phyloP scores from a whole-genome alignment of 2,113 vertebrate genomes.

The Tautogolabrus adspersus region DNA sequence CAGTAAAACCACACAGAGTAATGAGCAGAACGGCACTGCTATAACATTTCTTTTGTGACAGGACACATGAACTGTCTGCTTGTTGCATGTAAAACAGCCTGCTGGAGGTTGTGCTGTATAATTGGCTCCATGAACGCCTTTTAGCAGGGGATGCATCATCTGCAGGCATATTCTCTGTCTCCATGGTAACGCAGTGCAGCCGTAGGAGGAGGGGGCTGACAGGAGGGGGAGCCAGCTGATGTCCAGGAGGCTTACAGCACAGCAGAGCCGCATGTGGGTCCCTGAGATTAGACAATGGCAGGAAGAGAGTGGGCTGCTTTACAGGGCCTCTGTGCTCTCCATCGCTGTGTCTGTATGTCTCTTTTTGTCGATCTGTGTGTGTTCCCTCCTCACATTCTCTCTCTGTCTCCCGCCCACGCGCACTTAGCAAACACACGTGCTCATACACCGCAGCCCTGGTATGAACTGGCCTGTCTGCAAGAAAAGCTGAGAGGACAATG shows the following conservation, averaged over 20 bases:
- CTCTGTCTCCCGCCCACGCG: slow-evolving; percentile 13
- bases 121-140: slow-evolving; percentile 33
- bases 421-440: slow-evolving; percentile 15
- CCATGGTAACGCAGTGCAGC: slow-evolving; percentile 74
- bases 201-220: slow-evolving; percentile 28
- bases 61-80: too few species aligned
- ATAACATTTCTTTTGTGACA: too few species aligned
- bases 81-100: too few species aligned
- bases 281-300: slow-evolving; percentile 79
- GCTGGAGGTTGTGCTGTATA: background rate
- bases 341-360: slow-evolving; percentile 11
- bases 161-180: slow-evolving; percentile 59
- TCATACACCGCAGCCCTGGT: background rate
- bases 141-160: slow-evolving; percentile 51
- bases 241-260: slow-evolving; percentile 38
- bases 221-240: slow-evolving; percentile 28
- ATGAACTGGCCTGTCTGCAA: slow-evolving; percentile 55
- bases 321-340: slow-evolving; percentile 59
- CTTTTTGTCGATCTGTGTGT: slow-evolving; percentile 2
- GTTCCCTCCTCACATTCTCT: slow-evolving; percentile 10
- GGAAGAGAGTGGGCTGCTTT: slow-evolving; percentile 73
- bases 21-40: too few species aligned
- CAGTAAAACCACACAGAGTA: too few species aligned
- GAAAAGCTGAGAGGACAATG: slow-evolving; percentile 65
- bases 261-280: slow-evolving; percentile 49